Evolutionary conservation across 2,113 vertebrate species (phyloP), one percentile per base, ranked within the genome.

Genomic region (Corythornis cristatus): DNA sequence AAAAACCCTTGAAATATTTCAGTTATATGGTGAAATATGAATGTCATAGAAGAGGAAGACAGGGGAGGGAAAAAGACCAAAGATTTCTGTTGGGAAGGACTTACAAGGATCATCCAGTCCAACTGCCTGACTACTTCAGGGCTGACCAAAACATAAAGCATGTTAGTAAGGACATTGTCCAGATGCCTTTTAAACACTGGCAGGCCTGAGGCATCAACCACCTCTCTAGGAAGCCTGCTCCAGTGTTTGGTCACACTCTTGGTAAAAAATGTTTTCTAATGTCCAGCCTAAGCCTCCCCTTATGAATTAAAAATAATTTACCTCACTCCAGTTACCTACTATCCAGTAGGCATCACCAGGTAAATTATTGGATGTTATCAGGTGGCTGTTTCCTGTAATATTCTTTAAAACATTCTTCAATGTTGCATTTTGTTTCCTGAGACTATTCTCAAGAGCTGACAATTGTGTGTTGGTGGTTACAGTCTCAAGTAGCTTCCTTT

Each of bases 301-400:
- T 33, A 66, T 0, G 1, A 80, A 10, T 37, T 85, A 62, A 73
- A 80, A 62, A 15, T 25, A 71, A 81, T 94, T 88, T 66, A 97
- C 97, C 85, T 96, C 90, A 90, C 95, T 97, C 97, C 97, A 99
- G 96, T 99, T 99, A 45, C 99, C 99, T 45, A 98, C 97, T 72
- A 98, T 88, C 99, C 99, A 99, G 93, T 96, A 97, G 7, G 96
- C 75, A 21, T 96, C 95, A 86, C 61, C 79, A 12, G 48, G 96
- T 37, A 96, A 85, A 2, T 61, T 93, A 15, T 64, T 83, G 70
- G 88, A 83, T 77, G 86, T 60, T 88, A 88, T 80, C 22, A 97
- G 18, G 28, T 89, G 96, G 60, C 80, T 95, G 12, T 91, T 94
- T 71, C 88, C 68, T 8, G 95, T 95, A 50, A 71, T 54, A n/a